Conservation (phyloP, 2,797 vertebrate genomes). For the Ambastaia sidthimunki region DNA sequence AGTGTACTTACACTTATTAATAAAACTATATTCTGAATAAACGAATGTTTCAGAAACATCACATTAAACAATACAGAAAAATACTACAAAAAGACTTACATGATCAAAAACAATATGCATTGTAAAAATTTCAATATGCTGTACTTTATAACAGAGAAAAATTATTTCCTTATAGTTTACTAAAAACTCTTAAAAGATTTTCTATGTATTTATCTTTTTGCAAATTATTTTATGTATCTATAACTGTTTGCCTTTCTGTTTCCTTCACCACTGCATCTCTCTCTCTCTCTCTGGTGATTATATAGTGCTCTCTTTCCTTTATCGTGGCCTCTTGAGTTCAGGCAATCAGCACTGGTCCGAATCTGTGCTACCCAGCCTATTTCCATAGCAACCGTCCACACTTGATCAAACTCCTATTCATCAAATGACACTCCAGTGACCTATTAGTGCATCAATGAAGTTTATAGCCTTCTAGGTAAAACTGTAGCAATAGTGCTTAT, state of each 20-base stretch:
- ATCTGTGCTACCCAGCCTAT: slow-evolving; percentile 74
- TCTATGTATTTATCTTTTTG: neutral
- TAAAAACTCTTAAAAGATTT: neutral
- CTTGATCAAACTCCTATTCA: slow-evolving; percentile 78
- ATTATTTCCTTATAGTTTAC: neutral
- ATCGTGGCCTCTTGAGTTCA: slow-evolving; percentile 77
- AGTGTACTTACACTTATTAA: too few species aligned
- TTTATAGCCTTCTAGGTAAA: slow-evolving; percentile 66
- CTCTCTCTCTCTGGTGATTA: slow-evolving; percentile 65
- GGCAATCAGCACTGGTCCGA: slow-evolving; percentile 76
- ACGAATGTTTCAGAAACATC: too few species aligned
- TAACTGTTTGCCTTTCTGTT: slow-evolving; percentile 22
- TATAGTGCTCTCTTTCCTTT: slow-evolving; percentile 68
- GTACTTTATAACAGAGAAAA: neutral
- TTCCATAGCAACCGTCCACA: slow-evolving; percentile 76
- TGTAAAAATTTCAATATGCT: too few species aligned
- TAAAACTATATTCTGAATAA: too few species aligned
- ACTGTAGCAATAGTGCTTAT: slow-evolving; percentile 52
- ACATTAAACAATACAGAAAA: too few species aligned
- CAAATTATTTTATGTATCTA: slow-evolving; percentile 42
- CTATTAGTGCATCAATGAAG: slow-evolving; percentile 76
- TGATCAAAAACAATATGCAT: too few species aligned
- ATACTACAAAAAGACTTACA: too few species aligned
- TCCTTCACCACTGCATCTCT: slow-evolving; percentile 16
- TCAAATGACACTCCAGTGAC: slow-evolving; percentile 76